Conservation (phyloP, 2,797 vertebrate species). For the Schizopygopsis malacanthus region DNA sequence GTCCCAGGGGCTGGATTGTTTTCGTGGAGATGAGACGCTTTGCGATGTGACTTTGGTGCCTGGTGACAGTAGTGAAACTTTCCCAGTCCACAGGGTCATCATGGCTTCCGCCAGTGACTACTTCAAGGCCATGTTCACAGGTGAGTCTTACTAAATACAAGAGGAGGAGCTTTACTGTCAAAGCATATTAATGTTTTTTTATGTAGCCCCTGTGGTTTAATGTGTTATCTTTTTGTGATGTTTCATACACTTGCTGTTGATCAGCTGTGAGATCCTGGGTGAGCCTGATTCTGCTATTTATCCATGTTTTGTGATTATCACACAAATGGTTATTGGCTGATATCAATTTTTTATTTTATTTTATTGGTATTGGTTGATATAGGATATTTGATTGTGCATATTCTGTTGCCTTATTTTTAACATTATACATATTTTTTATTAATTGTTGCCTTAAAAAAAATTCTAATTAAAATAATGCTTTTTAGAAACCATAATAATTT, state of each 20-base stretch:
- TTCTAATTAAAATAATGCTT: not conserved
- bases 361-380: not conserved
- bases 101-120: slow-evolving; percentile 86
- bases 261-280: not conserved
- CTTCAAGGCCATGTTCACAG: slow-evolving; percentile 87
- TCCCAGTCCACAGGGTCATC: slow-evolving; percentile 82
- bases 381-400: not conserved
- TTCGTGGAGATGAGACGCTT: slow-evolving; percentile 74
- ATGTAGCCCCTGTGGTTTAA: not conserved
- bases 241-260: not conserved
- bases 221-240: not conserved
- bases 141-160: slow-evolving; percentile 59
- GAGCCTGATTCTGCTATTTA: not conserved
- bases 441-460: not conserved
- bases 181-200: not conserved
- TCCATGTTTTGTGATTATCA: not conserved
- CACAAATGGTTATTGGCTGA: not conserved
- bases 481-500: not conserved
- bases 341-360: not conserved
- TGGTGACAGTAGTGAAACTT: slow-evolving; percentile 77
- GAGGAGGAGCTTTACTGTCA: not conserved
- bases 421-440: too few species aligned
- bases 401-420: not conserved
- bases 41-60: slow-evolving; percentile 82
- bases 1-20: slow-evolving; percentile 75